Conservation (phyloP, 2,888 invertebrate species). For the Archips crataeganus region DNA sequence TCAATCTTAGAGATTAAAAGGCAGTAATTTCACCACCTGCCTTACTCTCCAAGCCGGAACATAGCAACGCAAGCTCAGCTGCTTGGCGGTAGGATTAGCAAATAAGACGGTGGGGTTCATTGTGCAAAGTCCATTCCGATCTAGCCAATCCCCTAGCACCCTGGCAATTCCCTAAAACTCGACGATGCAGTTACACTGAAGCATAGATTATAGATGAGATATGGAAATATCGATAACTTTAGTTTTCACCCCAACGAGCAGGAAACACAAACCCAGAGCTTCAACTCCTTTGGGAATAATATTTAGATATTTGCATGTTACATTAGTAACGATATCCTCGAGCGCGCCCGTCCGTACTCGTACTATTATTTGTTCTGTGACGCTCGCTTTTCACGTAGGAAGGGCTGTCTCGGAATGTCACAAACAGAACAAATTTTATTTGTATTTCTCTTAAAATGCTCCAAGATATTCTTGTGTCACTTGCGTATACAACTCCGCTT, state of each 20-base stretch:
- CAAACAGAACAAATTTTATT: constrained; percentile 11
- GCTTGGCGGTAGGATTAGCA: too few relatives aligned
- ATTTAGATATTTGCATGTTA: background rate
- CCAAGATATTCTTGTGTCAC: background rate
- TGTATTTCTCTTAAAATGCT: constrained; percentile 5
- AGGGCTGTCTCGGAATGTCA: background rate
- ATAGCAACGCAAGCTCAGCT: too few relatives aligned
- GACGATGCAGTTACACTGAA: too few relatives aligned
- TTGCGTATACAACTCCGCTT: background rate
- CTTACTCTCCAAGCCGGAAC: too few relatives aligned
- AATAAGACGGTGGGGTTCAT: too few relatives aligned
- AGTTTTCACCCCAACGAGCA: background rate
- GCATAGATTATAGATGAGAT: background rate
- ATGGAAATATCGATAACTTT: background rate
- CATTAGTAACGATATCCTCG: background rate
- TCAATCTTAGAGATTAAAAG: background rate
- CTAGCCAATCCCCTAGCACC: too few relatives aligned
- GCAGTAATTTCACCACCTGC: too few relatives aligned
- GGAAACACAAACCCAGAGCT: background rate
- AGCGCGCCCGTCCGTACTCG: too few relatives aligned
- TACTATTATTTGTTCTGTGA: too few relatives aligned
- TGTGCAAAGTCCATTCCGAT: too few relatives aligned
- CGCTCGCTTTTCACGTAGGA: background rate
- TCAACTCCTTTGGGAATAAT: background rate
- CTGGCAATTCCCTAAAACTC: too few relatives aligned